These are phyloP conservation scores for Nephila pilipes DNA, from an alignment of 1,140 invertebrate genomes.

Conservation along the genomic window DNA sequence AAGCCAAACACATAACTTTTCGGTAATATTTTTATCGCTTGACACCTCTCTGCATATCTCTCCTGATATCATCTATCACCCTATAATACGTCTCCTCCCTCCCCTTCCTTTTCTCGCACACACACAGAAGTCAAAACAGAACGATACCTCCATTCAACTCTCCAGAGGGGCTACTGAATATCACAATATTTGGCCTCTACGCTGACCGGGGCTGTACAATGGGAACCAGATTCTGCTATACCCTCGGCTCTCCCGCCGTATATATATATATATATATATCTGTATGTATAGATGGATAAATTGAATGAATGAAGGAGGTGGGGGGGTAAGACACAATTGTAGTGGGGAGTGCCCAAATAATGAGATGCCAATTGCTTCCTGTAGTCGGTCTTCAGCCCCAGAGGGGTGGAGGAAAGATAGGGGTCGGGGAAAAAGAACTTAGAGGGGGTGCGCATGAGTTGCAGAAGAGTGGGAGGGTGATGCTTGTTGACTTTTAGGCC, in stretches of 20 bases:
- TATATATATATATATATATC: slow-evolving; percentile 19
- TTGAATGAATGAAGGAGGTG: not conserved
- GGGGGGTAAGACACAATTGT: not conserved
- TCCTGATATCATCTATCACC: slow-evolving; percentile 21
- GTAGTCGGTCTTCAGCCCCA: slow-evolving; percentile 53
- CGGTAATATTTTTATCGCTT: not conserved
- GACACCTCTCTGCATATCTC: not conserved
- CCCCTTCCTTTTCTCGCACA: too few species aligned
- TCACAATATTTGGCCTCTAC: slow-evolving; percentile 55
- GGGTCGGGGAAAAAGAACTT: slow-evolving; percentile 1
- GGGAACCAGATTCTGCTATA: not conserved
- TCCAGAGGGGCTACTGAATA: slow-evolving; percentile 16
- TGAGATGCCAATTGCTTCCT: slow-evolving; percentile 74
- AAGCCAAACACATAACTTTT: slow-evolving; percentile 19
- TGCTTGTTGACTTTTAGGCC: slow-evolving; percentile 65
- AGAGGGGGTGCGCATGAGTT: not conserved
- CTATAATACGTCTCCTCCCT: not conserved
- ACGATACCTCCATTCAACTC: slow-evolving; percentile 31
- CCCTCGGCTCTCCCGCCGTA: not conserved
- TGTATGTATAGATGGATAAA: slow-evolving; percentile 4
- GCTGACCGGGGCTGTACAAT: not conserved
- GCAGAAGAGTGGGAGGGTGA: slow-evolving; percentile 29
- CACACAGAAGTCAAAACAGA: slow-evolving; percentile 25
- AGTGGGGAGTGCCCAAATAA: slow-evolving; percentile 51
- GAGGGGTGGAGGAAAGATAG: slow-evolving; percentile 45